Conservation (phyloP, 2,797 vertebrate genomes). For the Sphaeramia orbicularis region DNA sequence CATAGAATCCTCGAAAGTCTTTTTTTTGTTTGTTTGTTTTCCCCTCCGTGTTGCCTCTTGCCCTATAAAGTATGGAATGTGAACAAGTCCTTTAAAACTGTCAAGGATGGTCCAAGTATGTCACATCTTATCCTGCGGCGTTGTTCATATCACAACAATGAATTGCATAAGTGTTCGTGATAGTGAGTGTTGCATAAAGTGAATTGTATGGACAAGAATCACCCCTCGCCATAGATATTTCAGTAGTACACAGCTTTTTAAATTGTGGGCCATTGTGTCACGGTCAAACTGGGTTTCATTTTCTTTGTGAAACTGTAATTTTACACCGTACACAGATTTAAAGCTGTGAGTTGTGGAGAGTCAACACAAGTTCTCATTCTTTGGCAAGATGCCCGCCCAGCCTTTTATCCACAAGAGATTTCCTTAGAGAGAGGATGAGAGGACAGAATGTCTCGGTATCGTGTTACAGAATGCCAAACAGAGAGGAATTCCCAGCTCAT, state of each 20-base stretch:
- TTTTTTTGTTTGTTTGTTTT: background rate
- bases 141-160: constrained; percentile 33
- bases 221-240: constrained; percentile 35
- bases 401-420: constrained; percentile 77
- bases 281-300: constrained; percentile 48
- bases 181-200: constrained; percentile 44
- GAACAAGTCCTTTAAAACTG: constrained; percentile 40
- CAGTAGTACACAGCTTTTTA: constrained; percentile 45
- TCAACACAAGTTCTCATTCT: constrained; percentile 74
- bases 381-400: constrained; percentile 69
- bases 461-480: constrained; percentile 79
- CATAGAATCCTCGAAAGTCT: constrained; percentile 11
- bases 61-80: constrained; percentile 25
- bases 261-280: constrained; percentile 61
- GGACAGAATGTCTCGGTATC: constrained; percentile 80
- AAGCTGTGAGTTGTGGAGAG: constrained; percentile 51
- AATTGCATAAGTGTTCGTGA: constrained; percentile 60
- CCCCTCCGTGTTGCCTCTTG: too few species aligned
- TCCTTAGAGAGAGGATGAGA: constrained; percentile 79
- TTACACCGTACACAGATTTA: constrained; percentile 75
- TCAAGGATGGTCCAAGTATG: constrained; percentile 22
- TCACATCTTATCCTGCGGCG: constrained; percentile 20
- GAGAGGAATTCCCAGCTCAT: constrained; percentile 83
- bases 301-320: constrained; percentile 73
- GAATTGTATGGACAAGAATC: constrained; percentile 34